These are phyloP conservation scores for Hipparchia sbordonii DNA, from an alignment of 2,888 invertebrate species.

Conservation along the genomic window DNA sequence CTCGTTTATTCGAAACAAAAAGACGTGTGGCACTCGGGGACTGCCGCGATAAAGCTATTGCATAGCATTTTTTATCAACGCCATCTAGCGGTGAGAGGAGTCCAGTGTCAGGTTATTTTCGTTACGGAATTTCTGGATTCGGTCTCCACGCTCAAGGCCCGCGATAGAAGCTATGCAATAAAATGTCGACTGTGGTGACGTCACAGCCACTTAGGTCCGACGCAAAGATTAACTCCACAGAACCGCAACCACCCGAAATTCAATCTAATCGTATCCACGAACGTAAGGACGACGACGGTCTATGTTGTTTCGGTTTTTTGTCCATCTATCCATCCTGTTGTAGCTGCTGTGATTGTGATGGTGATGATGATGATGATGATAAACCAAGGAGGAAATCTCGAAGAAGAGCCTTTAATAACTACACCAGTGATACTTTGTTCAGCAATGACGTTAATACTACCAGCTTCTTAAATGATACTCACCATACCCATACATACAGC, in stretches of 20 bases:
- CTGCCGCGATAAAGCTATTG: too few species aligned
- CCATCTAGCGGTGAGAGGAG: too few species aligned
- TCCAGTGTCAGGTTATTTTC: too few species aligned
- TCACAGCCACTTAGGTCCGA: background rate
- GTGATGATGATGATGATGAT: background rate
- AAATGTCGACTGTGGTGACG: background rate
- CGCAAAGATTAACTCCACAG: background rate
- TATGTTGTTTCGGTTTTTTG: background rate
- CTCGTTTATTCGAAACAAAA: too few species aligned
- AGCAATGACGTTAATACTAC: background rate
- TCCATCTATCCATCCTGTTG: background rate
- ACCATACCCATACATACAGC: background rate
- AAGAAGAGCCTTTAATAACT: background rate
- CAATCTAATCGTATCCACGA: background rate
- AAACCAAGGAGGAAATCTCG: background rate
- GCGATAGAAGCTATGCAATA: too few species aligned
- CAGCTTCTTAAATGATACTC: background rate
- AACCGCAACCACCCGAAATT: background rate
- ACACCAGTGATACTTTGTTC: background rate
- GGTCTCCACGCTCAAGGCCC: too few species aligned
- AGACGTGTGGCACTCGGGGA: too few species aligned
- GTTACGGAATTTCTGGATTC: too few species aligned
- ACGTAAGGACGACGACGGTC: background rate
- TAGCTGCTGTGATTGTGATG: background rate
- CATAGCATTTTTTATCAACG: too few species aligned